phyloP scores from a whole-genome alignment of 2,797 vertebrate species.

The Lacerta bilineata region DNA sequence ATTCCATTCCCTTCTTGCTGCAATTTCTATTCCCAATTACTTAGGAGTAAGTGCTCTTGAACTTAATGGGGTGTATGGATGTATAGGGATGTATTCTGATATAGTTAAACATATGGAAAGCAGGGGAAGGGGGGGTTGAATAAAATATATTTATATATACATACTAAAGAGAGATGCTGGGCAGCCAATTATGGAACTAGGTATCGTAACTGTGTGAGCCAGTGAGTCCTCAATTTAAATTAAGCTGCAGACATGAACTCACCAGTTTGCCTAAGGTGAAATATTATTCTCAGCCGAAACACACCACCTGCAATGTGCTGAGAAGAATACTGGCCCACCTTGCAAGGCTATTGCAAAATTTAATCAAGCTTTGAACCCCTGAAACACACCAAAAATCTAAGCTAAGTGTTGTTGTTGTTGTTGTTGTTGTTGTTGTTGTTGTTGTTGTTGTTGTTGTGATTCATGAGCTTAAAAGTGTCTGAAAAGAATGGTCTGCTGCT shows the following conservation, averaged over 20 bases:
- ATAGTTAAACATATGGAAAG: too few relatives aligned
- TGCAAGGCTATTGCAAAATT: conserved; percentile 18
- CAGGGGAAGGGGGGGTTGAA: too few relatives aligned
- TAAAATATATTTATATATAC: too few relatives aligned
- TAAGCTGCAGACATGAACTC: background rate
- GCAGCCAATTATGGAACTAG: background rate
- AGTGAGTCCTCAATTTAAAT: background rate
- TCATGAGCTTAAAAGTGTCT: too few relatives aligned
- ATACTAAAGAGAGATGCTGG: background rate
- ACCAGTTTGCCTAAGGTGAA: background rate
- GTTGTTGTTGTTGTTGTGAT: background rate
- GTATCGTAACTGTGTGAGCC: background rate
- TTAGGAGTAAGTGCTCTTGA: background rate
- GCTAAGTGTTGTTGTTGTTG: background rate
- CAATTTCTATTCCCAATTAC: background rate
- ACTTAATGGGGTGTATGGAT: background rate
- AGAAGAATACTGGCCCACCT: background rate
- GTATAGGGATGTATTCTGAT: background rate
- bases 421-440: background rate
- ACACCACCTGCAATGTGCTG: background rate
- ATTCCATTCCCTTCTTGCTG: background rate
- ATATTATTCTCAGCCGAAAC: background rate
- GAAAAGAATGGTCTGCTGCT: background rate
- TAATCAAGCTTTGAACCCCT: background rate
- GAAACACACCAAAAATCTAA: background rate